Conservation (phyloP, 2,888 invertebrate genomes). For the Brachyptera putata region DNA sequence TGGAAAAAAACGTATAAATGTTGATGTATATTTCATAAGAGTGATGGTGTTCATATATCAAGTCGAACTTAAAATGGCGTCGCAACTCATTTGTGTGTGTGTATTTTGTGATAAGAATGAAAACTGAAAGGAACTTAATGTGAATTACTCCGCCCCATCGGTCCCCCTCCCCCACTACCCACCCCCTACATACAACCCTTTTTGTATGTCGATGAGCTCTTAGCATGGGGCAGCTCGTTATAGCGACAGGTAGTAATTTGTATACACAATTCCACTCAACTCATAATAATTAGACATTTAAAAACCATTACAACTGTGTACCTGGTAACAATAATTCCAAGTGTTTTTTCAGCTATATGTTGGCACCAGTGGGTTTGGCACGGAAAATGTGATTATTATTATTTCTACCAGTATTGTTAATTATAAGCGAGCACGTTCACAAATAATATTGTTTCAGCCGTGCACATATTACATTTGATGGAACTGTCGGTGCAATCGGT, state of each 20-base stretch:
- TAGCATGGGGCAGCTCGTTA: constrained; percentile 24
- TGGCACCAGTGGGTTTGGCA: too few species aligned
- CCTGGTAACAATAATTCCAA: too few species aligned
- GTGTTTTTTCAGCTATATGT: too few species aligned
- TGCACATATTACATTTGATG: too few species aligned
- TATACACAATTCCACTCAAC: constrained; percentile 1
- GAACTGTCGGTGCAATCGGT: too few species aligned
- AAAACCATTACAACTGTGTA: too few species aligned
- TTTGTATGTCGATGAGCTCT: constrained; percentile 18
- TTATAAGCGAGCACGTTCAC: too few species aligned
- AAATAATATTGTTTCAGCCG: too few species aligned
- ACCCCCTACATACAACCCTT: background rate
- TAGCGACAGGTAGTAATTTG: constrained; percentile 12
- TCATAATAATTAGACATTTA: background rate
- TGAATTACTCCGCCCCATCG: background rate
- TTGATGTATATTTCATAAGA: constrained; percentile 1
- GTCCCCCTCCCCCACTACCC: background rate
- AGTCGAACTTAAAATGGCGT: constrained; percentile 14
- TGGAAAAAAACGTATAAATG: background rate
- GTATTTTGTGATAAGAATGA: background rate
- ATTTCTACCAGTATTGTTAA: too few species aligned
- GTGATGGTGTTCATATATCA: constrained; percentile 15
- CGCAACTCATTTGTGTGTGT: constrained; percentile 7
- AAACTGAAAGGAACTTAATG: constrained; percentile 14
- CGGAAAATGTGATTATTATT: too few species aligned